A percentile compares a stretch with the other conserved stretches of the same genome.
Conservation (phyloP, 2,888 invertebrate species). For the Poecilus cupreus region DNA sequence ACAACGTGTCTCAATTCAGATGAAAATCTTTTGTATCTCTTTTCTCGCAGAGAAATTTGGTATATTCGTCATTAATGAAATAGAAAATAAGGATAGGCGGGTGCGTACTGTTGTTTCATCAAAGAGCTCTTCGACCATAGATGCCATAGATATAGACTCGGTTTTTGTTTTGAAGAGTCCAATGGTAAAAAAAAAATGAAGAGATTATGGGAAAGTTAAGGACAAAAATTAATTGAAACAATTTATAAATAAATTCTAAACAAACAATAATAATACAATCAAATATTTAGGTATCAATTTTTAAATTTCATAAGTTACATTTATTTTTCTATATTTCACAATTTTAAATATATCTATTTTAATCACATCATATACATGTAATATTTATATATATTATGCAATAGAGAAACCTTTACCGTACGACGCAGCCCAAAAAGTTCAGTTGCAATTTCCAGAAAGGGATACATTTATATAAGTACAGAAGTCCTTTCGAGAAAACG, state of each 20-base stretch:
- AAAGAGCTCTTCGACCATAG: too few relatives aligned
- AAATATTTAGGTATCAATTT: slow-evolving; percentile 31
- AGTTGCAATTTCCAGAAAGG: slow-evolving; percentile 51
- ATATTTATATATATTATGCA: slow-evolving; percentile 54
- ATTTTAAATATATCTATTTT: slow-evolving; percentile 57
- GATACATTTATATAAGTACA: slow-evolving; percentile 10
- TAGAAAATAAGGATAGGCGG: too few relatives aligned
- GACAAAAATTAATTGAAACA: background rate
- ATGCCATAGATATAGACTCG: too few relatives aligned
- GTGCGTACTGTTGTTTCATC: too few relatives aligned
- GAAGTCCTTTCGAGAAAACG: slow-evolving; percentile 36
- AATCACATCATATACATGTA: slow-evolving; percentile 56
- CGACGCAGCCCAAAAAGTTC: slow-evolving; percentile 37
- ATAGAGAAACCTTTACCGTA: slow-evolving; percentile 50
- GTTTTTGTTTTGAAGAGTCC: too few relatives aligned
- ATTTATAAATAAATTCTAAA: background rate
- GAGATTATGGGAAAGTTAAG: background rate
- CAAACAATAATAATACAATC: slow-evolving; percentile 12
- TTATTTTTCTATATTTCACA: slow-evolving; percentile 59
- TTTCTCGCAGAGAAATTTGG: too few relatives aligned
- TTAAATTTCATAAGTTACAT: slow-evolving; percentile 58
- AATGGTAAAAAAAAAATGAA: background rate
- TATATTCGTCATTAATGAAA: too few relatives aligned
- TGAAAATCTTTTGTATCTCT: too few relatives aligned
- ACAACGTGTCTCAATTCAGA: too few relatives aligned